phyloP scores from a whole-genome alignment of 2,888 invertebrate species.

The Acronicta psi region DNA sequence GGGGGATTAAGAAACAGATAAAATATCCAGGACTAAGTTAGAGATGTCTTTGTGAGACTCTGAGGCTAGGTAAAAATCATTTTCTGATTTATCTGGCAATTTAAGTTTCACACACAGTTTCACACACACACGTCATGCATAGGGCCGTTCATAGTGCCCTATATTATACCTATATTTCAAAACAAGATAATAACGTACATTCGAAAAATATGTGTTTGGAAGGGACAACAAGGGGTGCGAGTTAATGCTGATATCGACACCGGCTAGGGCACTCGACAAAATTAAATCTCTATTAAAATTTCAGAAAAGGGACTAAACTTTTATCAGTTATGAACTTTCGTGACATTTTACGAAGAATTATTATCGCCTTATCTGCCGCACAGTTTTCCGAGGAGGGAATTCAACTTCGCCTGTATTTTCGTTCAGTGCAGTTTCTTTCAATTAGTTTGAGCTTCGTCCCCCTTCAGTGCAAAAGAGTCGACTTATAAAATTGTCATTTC shows the following conservation, averaged over 20 bases:
- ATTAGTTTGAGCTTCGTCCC: constrained; percentile 63
- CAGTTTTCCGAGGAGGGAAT: constrained; percentile 76
- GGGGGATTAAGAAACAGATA: background rate
- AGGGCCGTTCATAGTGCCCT: constrained; percentile 6
- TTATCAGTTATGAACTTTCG: constrained; percentile 88
- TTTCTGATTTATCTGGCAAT: constrained; percentile 17
- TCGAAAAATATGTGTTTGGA: constrained; percentile 8
- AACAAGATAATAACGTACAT: constrained; percentile 12
- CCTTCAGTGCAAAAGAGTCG: constrained; percentile 46
- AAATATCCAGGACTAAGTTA: constrained; percentile 17
- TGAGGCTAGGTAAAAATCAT: constrained; percentile 14
- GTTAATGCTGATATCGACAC: constrained; percentile 63
- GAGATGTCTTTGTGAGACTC: background rate
- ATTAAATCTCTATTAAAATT: constrained; percentile 88
- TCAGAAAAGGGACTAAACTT: constrained; percentile 85
- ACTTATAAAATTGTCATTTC: constrained; percentile 51
- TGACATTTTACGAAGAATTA: constrained; percentile 87
- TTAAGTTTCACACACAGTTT: constrained; percentile 19
- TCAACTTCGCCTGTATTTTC: constrained; percentile 75
- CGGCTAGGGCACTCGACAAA: constrained; percentile 76
- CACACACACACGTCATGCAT: constrained; percentile 27
- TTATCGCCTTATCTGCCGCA: constrained; percentile 84
- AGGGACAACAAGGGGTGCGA: constrained; percentile 34
- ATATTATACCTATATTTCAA: constrained; percentile 18
- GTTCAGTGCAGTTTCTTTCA: constrained; percentile 79